Base-by-base conservation (phyloP, 2,113 vertebrate genomes). In the Henicopernis longicauda region DNA sequence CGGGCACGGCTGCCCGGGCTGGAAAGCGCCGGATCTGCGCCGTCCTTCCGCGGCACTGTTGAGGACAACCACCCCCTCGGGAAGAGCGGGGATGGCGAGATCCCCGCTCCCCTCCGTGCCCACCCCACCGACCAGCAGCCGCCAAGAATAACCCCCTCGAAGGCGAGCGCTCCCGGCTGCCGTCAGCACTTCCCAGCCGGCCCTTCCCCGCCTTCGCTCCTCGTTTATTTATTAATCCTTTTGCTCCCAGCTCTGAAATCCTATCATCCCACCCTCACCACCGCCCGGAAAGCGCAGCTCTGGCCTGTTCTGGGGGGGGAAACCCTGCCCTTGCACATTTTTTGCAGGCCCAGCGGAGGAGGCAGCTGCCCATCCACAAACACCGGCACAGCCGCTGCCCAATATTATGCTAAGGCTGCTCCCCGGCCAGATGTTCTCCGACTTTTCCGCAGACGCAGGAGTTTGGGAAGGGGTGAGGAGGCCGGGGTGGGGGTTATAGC, bases 31-130 rank as follows among this genome's bases (percentile, higher is more conserved):
- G 18, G 7, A 5, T 21, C 63, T 27, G 7, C 12, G 2, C 54
- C 7, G 5, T 69, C 63, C 38, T n/a, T 2, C 44, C 52, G 6
- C 5, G 2, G 7, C 25, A 4, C 44, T 5, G 3, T 16, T 36
- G 2, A 10, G 31, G 20, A 14, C 26, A 44, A 13, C 5, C 40
- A 10, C 40, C 25, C 54, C 13, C 0, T 47, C 1, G 20, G 25
- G 45, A 26, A 13, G 21, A 26, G 20, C 59, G 32, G 21, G 52
- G 52, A 3, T 4, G 25, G 12, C 3, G 16, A 16, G 67, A 27
- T 42, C 9, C 40, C 21, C 3, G 3, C 13, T 62, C 32, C 26
- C 44, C 50, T 20, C 50, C 4, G 3, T 50, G 47, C 47, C 25
- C 63, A 36, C 55, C 29, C 47, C 47, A 4, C 32, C 6, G 6